These are phyloP conservation scores for Phalacrocorax brasilianus DNA, from an alignment of 2,113 vertebrate species.

Conservation along the genomic window DNA sequence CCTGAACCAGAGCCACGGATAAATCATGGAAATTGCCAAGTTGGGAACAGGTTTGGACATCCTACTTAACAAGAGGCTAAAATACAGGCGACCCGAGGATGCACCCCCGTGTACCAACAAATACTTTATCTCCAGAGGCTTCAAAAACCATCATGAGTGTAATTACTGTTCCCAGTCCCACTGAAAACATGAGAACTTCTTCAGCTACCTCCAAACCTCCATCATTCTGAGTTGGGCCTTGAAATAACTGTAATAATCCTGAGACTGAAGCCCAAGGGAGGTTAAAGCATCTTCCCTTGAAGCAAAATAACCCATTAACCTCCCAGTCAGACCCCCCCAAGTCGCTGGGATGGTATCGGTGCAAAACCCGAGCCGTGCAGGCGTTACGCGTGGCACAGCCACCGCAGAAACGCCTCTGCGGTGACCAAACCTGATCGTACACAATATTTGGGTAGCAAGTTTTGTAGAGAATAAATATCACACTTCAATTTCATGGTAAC, in stretches of 20 bases:
- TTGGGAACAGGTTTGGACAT: neutral
- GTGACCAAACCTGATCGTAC: neutral
- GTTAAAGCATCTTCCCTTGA: neutral
- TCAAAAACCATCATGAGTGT: rapidly evolving
- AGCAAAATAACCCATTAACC: neutral
- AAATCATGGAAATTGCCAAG: neutral
- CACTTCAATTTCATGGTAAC: slow-evolving; percentile 61
- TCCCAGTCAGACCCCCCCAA: neutral
- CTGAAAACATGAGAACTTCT: neutral
- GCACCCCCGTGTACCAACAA: rapidly evolving
- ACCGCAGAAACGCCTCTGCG: neutral
- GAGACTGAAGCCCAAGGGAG: neutral
- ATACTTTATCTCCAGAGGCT: neutral
- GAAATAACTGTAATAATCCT: neutral
- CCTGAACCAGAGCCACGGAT: neutral
- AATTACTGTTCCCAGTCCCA: neutral
- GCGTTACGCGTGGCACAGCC: rapidly evolving
- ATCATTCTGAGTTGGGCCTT: neutral
- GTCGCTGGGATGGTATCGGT: rapidly evolving
- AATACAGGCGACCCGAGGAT: rapidly evolving
- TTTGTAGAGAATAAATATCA: slow-evolving; percentile 45
- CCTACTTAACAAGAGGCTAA: neutral
- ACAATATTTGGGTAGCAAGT: neutral
- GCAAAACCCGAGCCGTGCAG: rapidly evolving
- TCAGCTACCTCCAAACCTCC: neutral